Evolutionary conservation across 2,797 vertebrate genomes (phyloP), one percentile per base, ranked within the genome.

Genomic region (Peromyscus aztecus): DNA sequence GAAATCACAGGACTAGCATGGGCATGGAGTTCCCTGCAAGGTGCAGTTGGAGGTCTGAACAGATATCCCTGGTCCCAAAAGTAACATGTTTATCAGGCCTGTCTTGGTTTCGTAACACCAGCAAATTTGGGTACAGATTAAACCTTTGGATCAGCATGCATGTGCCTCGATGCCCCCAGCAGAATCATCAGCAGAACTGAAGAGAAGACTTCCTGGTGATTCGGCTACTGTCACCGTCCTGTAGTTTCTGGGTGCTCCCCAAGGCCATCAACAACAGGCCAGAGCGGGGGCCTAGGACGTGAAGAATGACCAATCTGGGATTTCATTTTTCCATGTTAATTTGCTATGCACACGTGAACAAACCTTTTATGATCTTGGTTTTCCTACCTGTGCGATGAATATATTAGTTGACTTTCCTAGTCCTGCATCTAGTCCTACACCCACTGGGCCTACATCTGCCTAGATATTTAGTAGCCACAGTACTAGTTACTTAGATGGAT

Each of bases 141-240:
- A 27, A 10, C 3, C 1, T 21, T 7, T 31, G 23, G 34, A 49
- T 29, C 2, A 2, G 34, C 4, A 0, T 1, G 43, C 24, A 0
- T 24, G 8, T 59, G 87, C 2, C 23, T 89, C 23, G 0, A 21
- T 49, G 76, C 63, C n/a, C 37, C 75, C n/a, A 12, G 34, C 3
- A 8, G 40, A 31, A 52, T 21, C 0, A 1, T 40, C 71, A 19
- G 31, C 77, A 71, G 59, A 67, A 78, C 88, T 27, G 34, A 13
- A 23, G 49, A 52, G 87, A 24, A 57, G 65, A 14, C 19, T 4
- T 29, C 0, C 5, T 5, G 24, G 4, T 43, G 3, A n/a, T 34
- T 16, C 27, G 6, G 13, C 71, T 27, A n/a, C 69, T 3, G 8
- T 57, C 0, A 0, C 4, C 5, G 1, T 49, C 0, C 0, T 13